These are phyloP conservation scores for Drosophila barbarae DNA, from an alignment of 2,888 invertebrate genomes.

Conservation along the genomic window DNA sequence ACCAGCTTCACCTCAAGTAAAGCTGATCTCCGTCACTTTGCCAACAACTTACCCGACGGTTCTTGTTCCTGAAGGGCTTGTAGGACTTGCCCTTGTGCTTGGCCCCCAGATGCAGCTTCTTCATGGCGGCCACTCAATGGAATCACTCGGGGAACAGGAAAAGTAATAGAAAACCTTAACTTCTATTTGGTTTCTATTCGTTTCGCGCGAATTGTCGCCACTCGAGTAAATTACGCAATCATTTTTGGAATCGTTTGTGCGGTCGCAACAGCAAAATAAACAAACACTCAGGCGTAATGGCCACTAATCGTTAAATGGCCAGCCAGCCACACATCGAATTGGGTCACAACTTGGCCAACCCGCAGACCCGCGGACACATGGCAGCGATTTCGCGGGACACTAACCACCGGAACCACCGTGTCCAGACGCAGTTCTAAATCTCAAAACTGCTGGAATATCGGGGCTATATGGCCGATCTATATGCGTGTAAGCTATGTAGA, in stretches of 20 bases:
- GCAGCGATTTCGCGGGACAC: conserved; percentile 15
- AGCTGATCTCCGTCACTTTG: neutral
- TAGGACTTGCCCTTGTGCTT: conserved; percentile 65
- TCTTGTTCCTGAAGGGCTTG: conserved; percentile 75
- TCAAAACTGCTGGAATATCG: conserved; percentile 17
- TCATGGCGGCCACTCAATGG: conserved; percentile 52
- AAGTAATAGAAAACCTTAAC: neutral
- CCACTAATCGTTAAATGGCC: conserved; percentile 46
- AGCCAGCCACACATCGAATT: conserved; percentile 34
- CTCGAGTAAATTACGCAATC: conserved; percentile 65
- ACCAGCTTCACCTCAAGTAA: too few relatives aligned
- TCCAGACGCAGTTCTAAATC: neutral
- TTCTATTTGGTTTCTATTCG: neutral
- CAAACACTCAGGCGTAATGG: conserved; percentile 58
- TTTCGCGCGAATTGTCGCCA: conserved; percentile 26
- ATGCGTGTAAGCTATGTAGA: conserved; percentile 19
- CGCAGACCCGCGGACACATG: conserved; percentile 31
- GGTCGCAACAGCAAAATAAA: conserved; percentile 55
- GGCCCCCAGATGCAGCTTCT: conserved; percentile 75
- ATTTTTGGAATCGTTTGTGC: conserved; percentile 44
- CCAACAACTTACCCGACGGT: conserved; percentile 74
- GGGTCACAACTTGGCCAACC: conserved; percentile 31
- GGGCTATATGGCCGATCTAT: conserved; percentile 1
- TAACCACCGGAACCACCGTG: neutral
- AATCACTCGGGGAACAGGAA: conserved; percentile 3